Base-by-base conservation (phyloP, 2,797 vertebrate genomes). In the Eptatretus atami region DNA sequence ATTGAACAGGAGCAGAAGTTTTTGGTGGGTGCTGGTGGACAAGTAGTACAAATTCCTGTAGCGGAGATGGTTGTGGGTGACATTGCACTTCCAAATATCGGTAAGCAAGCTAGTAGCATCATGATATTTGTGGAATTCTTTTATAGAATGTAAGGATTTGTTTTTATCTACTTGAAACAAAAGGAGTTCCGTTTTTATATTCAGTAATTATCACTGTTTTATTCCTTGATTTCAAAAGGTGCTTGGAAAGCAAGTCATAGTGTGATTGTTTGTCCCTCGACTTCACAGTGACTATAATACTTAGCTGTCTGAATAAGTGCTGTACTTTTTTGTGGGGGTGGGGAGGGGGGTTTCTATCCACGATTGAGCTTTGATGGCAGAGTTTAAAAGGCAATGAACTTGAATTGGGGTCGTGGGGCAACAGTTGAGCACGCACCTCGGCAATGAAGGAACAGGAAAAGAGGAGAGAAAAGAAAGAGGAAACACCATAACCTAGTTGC, bases 61-160 rank as follows among this genome's bases (percentile, higher is more conserved):
- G 80, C 86, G 1, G 82, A 86, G 60, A 77, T 93, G 70, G 81
- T 86, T 70, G 86, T 82, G 68, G 85, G 86, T 3, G 86, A 93
- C 70, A 70, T 90, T 53, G 84, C 83, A 52, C 86, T 88, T 72
- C 73, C 88, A 71, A 87, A 76, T 92, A 92, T 6, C n/a, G 57
- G 65, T 64, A 14, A 61, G 65, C 54, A 65, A 55, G 53, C 54
- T 65, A 11, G n/a, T 54, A 57, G 61, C 53, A 65, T 65, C 24
- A 55, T 65, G 53, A 55, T 55, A 54, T 65, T 55, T 65, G 64
- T 65, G 53, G 53, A 57, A 52, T 53, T 57, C 52, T 65, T 65
- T 53, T 44, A 53, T 44, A 11, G 13, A 15, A 55, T 53, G 53
- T 55, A 52, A 31, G 24, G 64, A 65, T 52, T 52, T 55, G 12